Percentiles rank a stretch among this genome's conserved stretches.
phyloP scores from a whole-genome alignment of 2,113 vertebrate species.

The Pedetes capensis region DNA sequence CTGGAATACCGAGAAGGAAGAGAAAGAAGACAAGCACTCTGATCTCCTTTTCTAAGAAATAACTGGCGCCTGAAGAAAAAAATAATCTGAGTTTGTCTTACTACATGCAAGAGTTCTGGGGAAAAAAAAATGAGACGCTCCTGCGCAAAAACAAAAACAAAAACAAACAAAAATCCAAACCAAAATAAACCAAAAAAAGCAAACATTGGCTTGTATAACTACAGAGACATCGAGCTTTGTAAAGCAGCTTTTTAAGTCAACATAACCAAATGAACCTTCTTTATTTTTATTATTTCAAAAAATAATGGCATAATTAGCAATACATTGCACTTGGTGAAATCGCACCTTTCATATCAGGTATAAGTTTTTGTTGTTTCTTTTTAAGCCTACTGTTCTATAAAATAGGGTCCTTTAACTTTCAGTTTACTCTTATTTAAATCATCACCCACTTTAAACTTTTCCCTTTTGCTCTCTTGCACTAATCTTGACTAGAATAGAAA shows the following conservation, averaged over 20 bases:
- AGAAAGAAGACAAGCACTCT: slow-evolving; percentile 79
- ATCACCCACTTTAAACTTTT: slow-evolving; percentile 71
- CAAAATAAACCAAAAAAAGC: slow-evolving; percentile 66
- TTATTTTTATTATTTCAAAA: slow-evolving; percentile 73
- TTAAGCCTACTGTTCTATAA: slow-evolving; percentile 74
- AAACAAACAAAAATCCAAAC: slow-evolving; percentile 72
- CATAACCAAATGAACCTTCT: slow-evolving; percentile 75
- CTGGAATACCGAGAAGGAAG: slow-evolving; percentile 84
- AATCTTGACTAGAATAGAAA: slow-evolving; percentile 77
- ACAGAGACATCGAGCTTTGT: slow-evolving; percentile 80
- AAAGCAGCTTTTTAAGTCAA: slow-evolving; percentile 78
- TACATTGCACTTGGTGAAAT: slow-evolving; percentile 83
- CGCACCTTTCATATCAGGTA: slow-evolving; percentile 85
- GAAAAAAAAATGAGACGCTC: slow-evolving; percentile 56
- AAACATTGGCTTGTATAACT: slow-evolving; percentile 79
- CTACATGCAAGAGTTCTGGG: slow-evolving; percentile 78
- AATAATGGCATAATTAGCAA: slow-evolving; percentile 77
- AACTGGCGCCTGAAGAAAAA: slow-evolving; percentile 77
- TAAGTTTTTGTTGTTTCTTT: slow-evolving; percentile 79
- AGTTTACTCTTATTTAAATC: slow-evolving; percentile 67
- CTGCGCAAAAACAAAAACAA: slow-evolving; percentile 77
- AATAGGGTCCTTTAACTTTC: slow-evolving; percentile 75
- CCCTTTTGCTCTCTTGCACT: slow-evolving; percentile 70
- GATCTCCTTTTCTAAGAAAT: slow-evolving; percentile 78
- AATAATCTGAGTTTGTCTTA: slow-evolving; percentile 78